phyloP scores from a whole-genome alignment of 2,888 invertebrate genomes.

The Hirtodrosophila trivittata region DNA sequence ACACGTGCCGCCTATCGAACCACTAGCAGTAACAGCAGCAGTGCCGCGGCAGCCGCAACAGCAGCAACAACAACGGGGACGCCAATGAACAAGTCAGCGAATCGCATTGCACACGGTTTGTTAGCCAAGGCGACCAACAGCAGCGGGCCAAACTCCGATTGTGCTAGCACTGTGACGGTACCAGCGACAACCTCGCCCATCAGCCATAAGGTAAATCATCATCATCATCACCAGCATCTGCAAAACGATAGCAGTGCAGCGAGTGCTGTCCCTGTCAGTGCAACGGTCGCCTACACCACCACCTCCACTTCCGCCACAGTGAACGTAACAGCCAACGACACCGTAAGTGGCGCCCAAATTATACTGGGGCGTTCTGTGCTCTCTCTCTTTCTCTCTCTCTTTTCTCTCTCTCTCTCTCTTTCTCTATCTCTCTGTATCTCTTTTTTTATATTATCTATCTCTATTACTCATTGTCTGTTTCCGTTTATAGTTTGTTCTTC shows the following conservation, averaged over 20 bases:
- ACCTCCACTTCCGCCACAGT: conserved; percentile 34
- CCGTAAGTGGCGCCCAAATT: conserved; percentile 65
- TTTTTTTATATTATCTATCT: conserved; percentile 20
- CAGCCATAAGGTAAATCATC: conserved; percentile 55
- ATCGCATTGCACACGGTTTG: conserved; percentile 41
- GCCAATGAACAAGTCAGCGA: conserved; percentile 42
- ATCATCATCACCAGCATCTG: conserved; percentile 29
- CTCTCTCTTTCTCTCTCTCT: conserved; percentile 42
- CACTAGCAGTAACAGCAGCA: conserved; percentile 11
- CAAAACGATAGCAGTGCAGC: conserved; percentile 19
- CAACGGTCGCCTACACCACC: conserved; percentile 16
- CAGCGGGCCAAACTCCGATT: not conserved
- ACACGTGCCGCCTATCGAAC: conserved; percentile 79
- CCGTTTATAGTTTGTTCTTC: conserved; percentile 14
- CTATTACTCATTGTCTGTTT: conserved; percentile 19
- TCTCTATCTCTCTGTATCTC: conserved; percentile 26
- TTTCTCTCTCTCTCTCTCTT: conserved; percentile 29
- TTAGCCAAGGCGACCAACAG: conserved; percentile 33
- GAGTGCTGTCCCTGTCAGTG: conserved; percentile 4
- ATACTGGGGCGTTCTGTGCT: conserved; percentile 28
- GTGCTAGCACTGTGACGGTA: not conserved
- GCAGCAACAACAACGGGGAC: conserved; percentile 14
- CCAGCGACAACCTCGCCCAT: conserved; percentile 19
- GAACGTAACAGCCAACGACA: conserved; percentile 62
- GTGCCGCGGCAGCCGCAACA: conserved; percentile 1